Conservation (phyloP, 2,888 invertebrate genomes). For the Clostera curtula region DNA sequence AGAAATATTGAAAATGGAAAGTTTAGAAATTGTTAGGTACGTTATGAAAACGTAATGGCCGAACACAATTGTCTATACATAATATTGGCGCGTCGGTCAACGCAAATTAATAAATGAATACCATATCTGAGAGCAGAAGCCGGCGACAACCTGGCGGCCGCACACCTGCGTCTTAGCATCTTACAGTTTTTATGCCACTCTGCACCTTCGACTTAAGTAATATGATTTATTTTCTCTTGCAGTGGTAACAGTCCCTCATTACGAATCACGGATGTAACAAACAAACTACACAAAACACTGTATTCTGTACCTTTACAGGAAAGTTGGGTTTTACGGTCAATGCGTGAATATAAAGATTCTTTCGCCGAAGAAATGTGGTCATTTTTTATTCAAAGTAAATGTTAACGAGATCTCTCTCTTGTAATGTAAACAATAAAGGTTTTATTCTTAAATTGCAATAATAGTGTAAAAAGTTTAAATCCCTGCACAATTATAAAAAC, state of each 20-base stretch:
- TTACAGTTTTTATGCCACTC: constrained; percentile 23
- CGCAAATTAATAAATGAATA: constrained; percentile 71
- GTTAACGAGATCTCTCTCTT: constrained; percentile 23
- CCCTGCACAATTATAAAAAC: constrained; percentile 1
- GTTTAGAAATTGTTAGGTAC: not conserved
- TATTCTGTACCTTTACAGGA: constrained; percentile 56
- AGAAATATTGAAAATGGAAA: too few relatives aligned
- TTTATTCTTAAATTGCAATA: constrained; percentile 6
- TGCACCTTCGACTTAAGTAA: constrained; percentile 8
- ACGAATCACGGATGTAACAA: constrained; percentile 71
- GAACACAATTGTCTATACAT: constrained; percentile 23
- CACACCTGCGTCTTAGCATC: constrained; percentile 70
- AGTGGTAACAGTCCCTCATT: constrained; percentile 45
- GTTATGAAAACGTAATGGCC: constrained; percentile 5
- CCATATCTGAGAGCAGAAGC: constrained; percentile 66
- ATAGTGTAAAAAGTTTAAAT: not conserved
- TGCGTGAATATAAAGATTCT: constrained; percentile 50
- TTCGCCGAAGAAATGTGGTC: constrained; percentile 40
- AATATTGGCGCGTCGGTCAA: constrained; percentile 51
- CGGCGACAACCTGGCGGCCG: constrained; percentile 69
- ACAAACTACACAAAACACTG: constrained; percentile 67
- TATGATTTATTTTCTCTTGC: constrained; percentile 17
- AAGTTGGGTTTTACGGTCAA: constrained; percentile 58
- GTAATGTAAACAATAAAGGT: constrained; percentile 24
- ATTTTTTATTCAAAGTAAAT: constrained; percentile 38